Evolutionary conservation across 2,113 vertebrate species (phyloP).

Genomic region (Oreochromis tanganicae): DNA sequence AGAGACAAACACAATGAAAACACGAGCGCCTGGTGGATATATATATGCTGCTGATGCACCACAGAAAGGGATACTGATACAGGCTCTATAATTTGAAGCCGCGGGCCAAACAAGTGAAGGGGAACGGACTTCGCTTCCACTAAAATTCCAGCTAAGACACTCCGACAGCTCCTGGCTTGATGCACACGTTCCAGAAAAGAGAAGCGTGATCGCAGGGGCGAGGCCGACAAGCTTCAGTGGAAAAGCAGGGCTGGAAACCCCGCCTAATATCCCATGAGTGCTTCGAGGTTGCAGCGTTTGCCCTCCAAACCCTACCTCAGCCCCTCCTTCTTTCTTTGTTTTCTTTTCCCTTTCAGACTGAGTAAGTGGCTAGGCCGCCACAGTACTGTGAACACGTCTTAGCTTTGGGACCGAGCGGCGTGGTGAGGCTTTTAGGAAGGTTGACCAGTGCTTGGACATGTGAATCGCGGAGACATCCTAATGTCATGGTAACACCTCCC

Average conservation of each 20-base stretch:
- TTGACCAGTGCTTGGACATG: slow-evolving; percentile 8
- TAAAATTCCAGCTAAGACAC: slow-evolving; percentile 54
- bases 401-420: background rate
- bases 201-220: slow-evolving; percentile 38
- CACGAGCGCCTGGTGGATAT: background rate
- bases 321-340: background rate
- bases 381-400: background rate
- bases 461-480: slow-evolving; percentile 14
- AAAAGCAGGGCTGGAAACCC: slow-evolving; percentile 29
- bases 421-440: background rate
- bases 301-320: slow-evolving; percentile 18
- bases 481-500: slow-evolving; percentile 51
- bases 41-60: slow-evolving; percentile 21
- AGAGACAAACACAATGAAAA: slow-evolving; percentile 41
- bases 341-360: slow-evolving; percentile 2
- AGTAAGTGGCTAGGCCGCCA: background rate
- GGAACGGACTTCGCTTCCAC: slow-evolving; percentile 54
- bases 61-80: slow-evolving; percentile 26
- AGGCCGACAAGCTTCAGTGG: slow-evolving; percentile 60
- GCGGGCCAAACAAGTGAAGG: slow-evolving; percentile 53
- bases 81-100: slow-evolving; percentile 51
- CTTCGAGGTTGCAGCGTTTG: slow-evolving; percentile 3
- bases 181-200: slow-evolving; percentile 24
- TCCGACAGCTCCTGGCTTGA: slow-evolving; percentile 48
- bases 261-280: slow-evolving; percentile 65